Evolutionary conservation across 2,888 invertebrate genomes (phyloP).

Genomic region (Caenorhabditis sinica): DNA sequence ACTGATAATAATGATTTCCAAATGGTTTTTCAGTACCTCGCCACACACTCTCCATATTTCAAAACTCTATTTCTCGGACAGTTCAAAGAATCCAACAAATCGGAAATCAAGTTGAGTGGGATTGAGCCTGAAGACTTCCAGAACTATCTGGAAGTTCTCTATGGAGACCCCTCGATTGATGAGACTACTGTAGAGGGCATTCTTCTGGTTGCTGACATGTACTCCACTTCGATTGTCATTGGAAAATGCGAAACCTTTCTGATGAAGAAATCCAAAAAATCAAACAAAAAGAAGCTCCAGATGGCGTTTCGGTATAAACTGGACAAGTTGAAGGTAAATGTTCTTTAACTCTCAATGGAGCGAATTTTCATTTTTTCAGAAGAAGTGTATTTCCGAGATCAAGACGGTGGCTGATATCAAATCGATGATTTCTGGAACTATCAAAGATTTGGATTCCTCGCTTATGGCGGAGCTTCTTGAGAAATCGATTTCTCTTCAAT

Average conservation of each 20-base stretch:
- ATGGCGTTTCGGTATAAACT: not conserved
- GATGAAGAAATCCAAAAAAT: not conserved
- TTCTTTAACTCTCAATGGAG: too few species aligned
- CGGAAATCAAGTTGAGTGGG: not conserved
- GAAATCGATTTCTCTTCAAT: not conserved
- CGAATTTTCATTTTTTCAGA: too few species aligned
- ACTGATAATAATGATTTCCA: too few species aligned
- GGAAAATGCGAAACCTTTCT: too few species aligned
- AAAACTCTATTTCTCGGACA: not conserved
- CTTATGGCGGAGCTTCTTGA: not conserved
- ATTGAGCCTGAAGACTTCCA: not conserved
- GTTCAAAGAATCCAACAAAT: not conserved
- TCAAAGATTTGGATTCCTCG: not conserved
- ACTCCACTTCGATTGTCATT: too few species aligned
- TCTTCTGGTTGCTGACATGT: too few species aligned
- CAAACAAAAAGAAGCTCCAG: not conserved
- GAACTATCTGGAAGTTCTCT: not conserved
- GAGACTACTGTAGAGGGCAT: too few species aligned
- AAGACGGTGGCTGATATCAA: not conserved
- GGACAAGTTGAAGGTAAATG: not conserved
- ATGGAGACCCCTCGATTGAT: conserved; percentile 11
- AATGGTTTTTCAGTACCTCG: conserved; percentile 1
- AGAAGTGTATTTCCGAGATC: not conserved
- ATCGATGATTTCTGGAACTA: not conserved
- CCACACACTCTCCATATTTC: not conserved